Evolutionary conservation across 2,888 invertebrate species (phyloP).

Genomic region (Synergus umbraculus): DNA sequence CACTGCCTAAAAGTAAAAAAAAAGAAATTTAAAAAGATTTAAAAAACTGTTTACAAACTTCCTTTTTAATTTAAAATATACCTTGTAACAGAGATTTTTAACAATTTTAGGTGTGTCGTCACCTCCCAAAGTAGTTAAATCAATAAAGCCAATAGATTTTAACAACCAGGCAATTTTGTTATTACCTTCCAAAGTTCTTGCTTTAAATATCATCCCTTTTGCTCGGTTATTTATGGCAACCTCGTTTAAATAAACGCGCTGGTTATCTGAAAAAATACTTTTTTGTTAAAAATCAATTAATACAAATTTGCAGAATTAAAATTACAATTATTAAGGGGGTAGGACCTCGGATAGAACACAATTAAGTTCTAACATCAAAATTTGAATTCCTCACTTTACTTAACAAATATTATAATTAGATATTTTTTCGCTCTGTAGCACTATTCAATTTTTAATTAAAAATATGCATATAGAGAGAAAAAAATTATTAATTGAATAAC

Average conservation of each 20-base stretch:
- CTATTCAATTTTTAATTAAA: too few relatives aligned
- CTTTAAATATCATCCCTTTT: conserved; percentile 60
- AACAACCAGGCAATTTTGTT: conserved; percentile 88
- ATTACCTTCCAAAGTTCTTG: conserved; percentile 65
- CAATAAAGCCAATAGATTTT: conserved; percentile 90
- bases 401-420: too few relatives aligned
- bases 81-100: conserved; percentile 88
- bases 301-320: not conserved
- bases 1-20: conserved; percentile 67
- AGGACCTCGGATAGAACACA: not conserved
- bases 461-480: too few relatives aligned
- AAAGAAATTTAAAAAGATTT: not conserved
- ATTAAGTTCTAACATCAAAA: not conserved
- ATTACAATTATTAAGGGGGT: not conserved
- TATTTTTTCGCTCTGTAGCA: not conserved
- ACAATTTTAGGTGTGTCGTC: conserved; percentile 90
- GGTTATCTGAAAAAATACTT: conserved; percentile 21
- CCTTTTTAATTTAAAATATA: conserved; percentile 69
- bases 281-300: too few relatives aligned
- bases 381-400: too few relatives aligned
- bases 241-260: conserved; percentile 56
- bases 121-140: conserved; percentile 94
- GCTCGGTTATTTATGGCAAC: conserved; percentile 60
- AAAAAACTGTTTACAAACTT: too few relatives aligned
- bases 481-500: too few relatives aligned